Conservation (phyloP, 2,113 vertebrate genomes). For the Elaphurus davidianus region DNA sequence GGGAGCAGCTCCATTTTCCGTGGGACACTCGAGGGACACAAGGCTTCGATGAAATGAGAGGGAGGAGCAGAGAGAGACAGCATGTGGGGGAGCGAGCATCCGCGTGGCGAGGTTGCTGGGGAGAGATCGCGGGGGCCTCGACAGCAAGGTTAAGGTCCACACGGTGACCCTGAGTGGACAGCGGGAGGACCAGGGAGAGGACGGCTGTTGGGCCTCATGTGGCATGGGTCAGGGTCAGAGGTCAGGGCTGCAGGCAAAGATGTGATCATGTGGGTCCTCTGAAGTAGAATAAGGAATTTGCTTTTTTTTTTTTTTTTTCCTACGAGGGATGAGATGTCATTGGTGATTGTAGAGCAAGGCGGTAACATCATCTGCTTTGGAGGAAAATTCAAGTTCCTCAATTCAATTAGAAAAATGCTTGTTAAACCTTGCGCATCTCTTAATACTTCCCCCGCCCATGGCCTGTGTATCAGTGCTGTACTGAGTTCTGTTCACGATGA, state of each 20-base stretch:
- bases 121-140: fast-evolving
- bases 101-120: fast-evolving
- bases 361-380: neutral
- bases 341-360: neutral
- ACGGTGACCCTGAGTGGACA: neutral
- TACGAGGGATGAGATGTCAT: neutral
- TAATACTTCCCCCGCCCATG: neutral
- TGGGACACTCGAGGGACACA: neutral
- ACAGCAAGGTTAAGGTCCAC: fast-evolving
- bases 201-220: neutral
- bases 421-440: neutral
- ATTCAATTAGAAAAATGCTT: neutral
- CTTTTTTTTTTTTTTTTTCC: neutral
- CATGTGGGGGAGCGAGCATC: fast-evolving
- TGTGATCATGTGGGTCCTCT: neutral
- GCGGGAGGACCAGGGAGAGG: neutral
- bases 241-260: fast-evolving
- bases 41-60: neutral
- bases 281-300: neutral
- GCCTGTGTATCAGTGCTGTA: fast-evolving
- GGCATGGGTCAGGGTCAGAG: neutral
- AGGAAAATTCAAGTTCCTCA: neutral
- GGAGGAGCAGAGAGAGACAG: neutral
- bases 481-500: neutral
- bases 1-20: neutral